phyloP scores from a whole-genome alignment of 1,140 invertebrate species.

The Ceratina calcarata region DNA sequence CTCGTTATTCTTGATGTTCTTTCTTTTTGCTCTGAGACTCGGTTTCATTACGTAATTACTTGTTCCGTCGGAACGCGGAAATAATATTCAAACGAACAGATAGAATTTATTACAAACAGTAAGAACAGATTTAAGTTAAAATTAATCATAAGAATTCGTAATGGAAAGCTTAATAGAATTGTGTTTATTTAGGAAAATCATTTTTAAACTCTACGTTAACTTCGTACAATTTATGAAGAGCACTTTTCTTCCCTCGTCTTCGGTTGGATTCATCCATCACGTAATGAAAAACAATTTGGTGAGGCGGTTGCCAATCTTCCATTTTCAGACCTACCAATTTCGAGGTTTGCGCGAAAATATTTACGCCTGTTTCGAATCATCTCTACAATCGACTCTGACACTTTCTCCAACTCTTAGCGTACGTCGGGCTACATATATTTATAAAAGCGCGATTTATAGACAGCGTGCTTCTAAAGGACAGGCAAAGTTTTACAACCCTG shows the following conservation, averaged over 20 bases:
- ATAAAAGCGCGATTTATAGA: not conserved
- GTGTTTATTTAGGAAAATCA: too few relatives aligned
- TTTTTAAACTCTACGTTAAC: too few relatives aligned
- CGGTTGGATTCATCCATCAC: not conserved
- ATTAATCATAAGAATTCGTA: too few relatives aligned
- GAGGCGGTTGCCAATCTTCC: not conserved
- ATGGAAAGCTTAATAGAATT: too few relatives aligned
- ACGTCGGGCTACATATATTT: not conserved
- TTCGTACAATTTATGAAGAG: too few relatives aligned
- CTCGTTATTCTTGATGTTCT: too few relatives aligned
- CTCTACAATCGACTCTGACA: not conserved
- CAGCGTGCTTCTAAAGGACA: not conserved
- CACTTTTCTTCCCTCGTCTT: not conserved
- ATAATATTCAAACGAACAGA: too few relatives aligned
- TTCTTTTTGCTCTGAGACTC: too few relatives aligned
- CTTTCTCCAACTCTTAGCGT: not conserved
- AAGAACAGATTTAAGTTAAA: too few relatives aligned
- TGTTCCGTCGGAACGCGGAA: too few relatives aligned
- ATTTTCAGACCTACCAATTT: not conserved
- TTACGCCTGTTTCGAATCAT: not conserved
- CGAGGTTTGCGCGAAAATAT: not conserved
- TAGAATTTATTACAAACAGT: too few relatives aligned
- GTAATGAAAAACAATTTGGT: not conserved
- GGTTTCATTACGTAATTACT: too few relatives aligned
- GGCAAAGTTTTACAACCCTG: conserved; percentile 1